Evolutionary conservation across 2,113 vertebrate species (phyloP).

Genomic region (Alligator sinensis): DNA sequence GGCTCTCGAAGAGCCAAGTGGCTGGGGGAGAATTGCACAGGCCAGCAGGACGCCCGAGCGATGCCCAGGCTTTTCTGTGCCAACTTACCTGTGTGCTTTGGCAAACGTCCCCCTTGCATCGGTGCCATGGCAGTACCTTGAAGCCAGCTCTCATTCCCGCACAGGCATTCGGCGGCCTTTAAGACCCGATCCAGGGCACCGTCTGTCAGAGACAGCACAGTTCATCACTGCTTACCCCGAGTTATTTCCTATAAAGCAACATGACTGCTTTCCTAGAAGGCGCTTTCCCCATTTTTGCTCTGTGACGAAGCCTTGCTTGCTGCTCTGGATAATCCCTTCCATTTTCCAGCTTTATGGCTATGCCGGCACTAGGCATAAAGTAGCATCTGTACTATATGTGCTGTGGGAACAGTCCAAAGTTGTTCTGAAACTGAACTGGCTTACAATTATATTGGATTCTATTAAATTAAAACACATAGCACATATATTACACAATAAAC

Average conservation of each 20-base stretch:
- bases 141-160: not conserved
- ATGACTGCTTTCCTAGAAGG: not conserved
- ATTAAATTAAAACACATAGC: conserved; percentile 87
- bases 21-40: not conserved
- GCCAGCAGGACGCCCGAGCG: not conserved
- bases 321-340: conserved; percentile 56
- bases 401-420: conserved; percentile 82
- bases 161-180: not conserved
- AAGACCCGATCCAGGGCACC: not conserved
- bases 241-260: conserved; percentile 10
- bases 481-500: conserved; percentile 91
- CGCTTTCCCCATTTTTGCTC: not conserved
- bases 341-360: not conserved
- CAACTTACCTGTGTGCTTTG: not conserved
- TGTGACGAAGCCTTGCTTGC: conserved; percentile 25
- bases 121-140: not conserved
- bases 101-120: not conserved
- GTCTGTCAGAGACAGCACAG: accelerated
- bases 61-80: not conserved
- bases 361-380: conserved; percentile 6
- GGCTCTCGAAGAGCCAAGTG: not conserved
- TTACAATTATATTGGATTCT: conserved; percentile 87
- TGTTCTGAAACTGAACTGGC: conserved; percentile 82
- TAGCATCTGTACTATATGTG: conserved; percentile 57
- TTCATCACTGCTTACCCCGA: not conserved